These are phyloP conservation scores for Molossus molossus DNA, from an alignment of 2,797 vertebrate genomes.

Conservation along the genomic window DNA sequence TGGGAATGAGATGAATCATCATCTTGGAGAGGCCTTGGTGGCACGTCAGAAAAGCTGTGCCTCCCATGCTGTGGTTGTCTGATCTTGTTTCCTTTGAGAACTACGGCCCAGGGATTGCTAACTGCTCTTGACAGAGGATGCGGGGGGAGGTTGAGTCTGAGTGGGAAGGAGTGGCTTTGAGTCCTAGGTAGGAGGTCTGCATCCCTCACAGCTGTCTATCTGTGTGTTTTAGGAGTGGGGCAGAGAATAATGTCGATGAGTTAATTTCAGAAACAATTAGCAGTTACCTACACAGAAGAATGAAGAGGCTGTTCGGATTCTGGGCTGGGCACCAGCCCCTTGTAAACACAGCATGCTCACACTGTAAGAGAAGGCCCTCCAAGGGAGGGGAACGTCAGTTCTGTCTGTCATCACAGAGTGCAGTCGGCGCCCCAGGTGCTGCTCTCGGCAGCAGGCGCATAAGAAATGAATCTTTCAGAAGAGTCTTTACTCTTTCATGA, in stretches of 20 bases:
- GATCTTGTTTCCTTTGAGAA: conserved; percentile 13
- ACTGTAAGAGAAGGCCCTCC: neutral
- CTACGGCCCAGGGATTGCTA: neutral
- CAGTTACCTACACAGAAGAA: neutral
- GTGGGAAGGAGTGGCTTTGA: neutral
- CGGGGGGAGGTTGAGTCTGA: neutral
- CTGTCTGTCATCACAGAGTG: neutral
- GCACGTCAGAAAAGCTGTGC: neutral
- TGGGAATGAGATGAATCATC: neutral
- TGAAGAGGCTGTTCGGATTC: neutral
- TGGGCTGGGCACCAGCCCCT: neutral
- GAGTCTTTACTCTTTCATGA: neutral
- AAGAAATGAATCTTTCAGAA: conserved; percentile 19
- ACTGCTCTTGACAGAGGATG: neutral
- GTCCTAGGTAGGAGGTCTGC: neutral
- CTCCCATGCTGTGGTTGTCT: neutral
- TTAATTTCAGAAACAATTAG: neutral
- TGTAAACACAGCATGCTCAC: neutral
- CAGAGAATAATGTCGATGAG: neutral
- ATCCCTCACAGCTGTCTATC: neutral
- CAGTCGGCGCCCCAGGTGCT: neutral
- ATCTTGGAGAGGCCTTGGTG: neutral
- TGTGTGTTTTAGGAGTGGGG: neutral
- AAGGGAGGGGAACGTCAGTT: neutral
- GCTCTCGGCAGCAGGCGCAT: neutral